Conservation (phyloP, 2,888 invertebrate species). For the Microchrysa polita region DNA sequence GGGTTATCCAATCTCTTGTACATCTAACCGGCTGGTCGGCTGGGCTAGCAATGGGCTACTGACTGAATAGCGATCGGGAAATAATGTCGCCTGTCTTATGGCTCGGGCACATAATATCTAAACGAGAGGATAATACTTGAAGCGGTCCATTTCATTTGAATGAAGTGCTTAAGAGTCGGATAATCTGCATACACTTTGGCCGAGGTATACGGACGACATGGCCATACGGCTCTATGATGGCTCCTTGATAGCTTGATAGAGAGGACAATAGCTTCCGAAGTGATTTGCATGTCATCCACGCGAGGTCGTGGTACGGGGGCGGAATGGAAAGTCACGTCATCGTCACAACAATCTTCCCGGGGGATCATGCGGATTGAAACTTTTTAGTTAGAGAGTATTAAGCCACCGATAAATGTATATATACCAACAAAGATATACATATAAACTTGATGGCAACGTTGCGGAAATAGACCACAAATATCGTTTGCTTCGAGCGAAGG, state of each 20-base stretch:
- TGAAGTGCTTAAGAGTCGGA: constrained; percentile 35
- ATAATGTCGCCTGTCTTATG: background rate
- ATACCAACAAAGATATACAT: constrained; percentile 6
- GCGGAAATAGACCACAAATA: background rate
- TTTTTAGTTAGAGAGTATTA: background rate
- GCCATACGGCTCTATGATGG: too few relatives aligned
- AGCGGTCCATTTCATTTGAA: constrained; percentile 26
- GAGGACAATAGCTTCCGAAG: background rate
- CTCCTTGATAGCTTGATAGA: constrained; percentile 26
- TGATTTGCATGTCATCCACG: background rate
- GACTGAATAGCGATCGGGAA: background rate
- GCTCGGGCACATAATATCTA: background rate
- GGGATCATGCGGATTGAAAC: background rate
- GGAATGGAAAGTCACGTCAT: background rate
- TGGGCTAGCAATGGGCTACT: too few relatives aligned
- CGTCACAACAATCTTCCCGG: background rate
- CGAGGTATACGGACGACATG: background rate
- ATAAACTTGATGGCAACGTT: background rate
- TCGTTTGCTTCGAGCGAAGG: background rate
- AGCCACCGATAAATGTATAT: background rate
- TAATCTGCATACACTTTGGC: constrained; percentile 33
- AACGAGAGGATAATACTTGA: background rate
- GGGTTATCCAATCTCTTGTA: constrained; percentile 9
- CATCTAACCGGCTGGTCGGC: background rate
- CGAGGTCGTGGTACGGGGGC: background rate